A percentile compares a stretch with the other conserved stretches of the same genome.
phyloP scores from a whole-genome alignment of 1,140 invertebrate genomes.

The Anastrepha obliqua region DNA sequence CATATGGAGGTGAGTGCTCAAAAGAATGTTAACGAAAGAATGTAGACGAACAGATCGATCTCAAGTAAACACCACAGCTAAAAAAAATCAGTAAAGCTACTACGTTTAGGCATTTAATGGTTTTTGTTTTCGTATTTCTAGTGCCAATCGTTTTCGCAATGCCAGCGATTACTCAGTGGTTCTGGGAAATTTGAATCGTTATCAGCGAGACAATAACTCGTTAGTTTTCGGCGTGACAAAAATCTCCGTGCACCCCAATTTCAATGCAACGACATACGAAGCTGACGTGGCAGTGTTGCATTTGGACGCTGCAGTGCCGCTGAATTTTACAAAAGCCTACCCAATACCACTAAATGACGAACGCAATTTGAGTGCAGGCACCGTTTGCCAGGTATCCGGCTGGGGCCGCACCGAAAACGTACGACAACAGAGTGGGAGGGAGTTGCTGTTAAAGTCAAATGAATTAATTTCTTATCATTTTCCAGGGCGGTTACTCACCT shows the following conservation, averaged over 20 bases:
- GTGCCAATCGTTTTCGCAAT: neutral
- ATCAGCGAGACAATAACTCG: slow-evolving; percentile 27
- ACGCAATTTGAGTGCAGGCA: neutral
- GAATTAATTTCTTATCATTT: neutral
- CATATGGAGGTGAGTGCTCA: slow-evolving; percentile 56
- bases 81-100: neutral
- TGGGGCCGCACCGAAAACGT: slow-evolving; percentile 67
- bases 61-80: too few species aligned
- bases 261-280: neutral
- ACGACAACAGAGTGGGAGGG: neutral
- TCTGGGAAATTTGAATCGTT: slow-evolving; percentile 62
- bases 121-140: neutral
- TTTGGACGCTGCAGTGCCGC: slow-evolving; percentile 52
- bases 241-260: slow-evolving; percentile 60
- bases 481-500: neutral
- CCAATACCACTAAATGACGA: slow-evolving; percentile 7
- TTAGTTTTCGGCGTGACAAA: slow-evolving; percentile 47
- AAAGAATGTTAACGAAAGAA: neutral
- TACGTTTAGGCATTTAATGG: neutral
- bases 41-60: neutral
- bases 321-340: neutral
- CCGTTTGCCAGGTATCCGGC: slow-evolving; percentile 61
- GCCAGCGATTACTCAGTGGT: slow-evolving; percentile 48
- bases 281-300: slow-evolving; percentile 62
- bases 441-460: too few species aligned